Base-by-base conservation (phyloP, 2,888 invertebrate genomes). In the Axea sp. region DNA sequence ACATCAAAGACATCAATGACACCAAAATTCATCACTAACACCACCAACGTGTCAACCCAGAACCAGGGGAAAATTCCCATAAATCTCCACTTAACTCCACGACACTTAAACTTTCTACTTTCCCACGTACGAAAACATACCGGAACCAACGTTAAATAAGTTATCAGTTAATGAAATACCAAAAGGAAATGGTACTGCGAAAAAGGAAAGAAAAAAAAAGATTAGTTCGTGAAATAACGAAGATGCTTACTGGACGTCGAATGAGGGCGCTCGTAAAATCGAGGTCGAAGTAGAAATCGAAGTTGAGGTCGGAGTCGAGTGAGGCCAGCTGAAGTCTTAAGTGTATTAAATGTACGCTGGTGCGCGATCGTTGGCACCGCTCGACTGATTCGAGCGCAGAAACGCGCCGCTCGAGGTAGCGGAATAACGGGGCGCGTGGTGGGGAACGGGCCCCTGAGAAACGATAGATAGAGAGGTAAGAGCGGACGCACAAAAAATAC, bases 371-470 rank as follows among this genome's bases (percentile, higher is more conserved):
- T 73, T 59, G 67, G 60, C 69, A 73, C 72, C 71, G 77, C 80
- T 79, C 83, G 82, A 85, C 85, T 86, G 86, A 85, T 80, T 82
- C 83, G 78, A 80, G 80, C 81, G 78, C 77, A 77, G 74, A 78
- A 78, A 47, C 60, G 35, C 51, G 45, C 37, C 39, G 39, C 75
- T 77, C 77, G 76, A 79, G 79, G 81, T 77, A 75, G 75, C 73
- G 69, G 79, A 80, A 78, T 64, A 65, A 77, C 67, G 75, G 68
- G 49, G n/a, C 51, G 53, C 31, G 31, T 60, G 49, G 60, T 74
- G 53, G 51, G 59, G 62, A 53, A 12, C 55, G 53, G 60, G 22
- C 65, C 57, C 64, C 43, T 30, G 64, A 43, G 35, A 65, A 59
- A 60, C 64, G 76, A 43, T 72, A 62, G 60, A 68, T 47, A 35